Evolutionary conservation across 2,888 invertebrate species (phyloP), one percentile per base, ranked within the genome.

Genomic region (Scaptomyza tumidula): DNA sequence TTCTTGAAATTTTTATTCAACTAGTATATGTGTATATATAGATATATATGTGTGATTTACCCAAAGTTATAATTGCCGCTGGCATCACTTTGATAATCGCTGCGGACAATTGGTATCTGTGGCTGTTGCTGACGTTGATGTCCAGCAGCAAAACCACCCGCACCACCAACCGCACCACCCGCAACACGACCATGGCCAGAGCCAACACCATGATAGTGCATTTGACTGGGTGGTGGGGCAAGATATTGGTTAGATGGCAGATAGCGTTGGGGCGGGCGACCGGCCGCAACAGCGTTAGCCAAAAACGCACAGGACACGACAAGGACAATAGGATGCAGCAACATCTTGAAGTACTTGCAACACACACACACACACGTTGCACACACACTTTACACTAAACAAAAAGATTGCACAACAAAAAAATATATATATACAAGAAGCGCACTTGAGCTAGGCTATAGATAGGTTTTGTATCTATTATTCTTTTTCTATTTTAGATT

Each of bases 51-150:
- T 11, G 14, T 33, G 4, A 13, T 3, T 90, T 90, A 95, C 95
- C 94, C 94, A 91, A 94, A 95, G 71, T 93, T 93, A 86, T 95
- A 95, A 85, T 92, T 94, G 53, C 94, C 95, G 79, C 94, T 94
- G 43, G 94, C 94, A 82, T 94, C 94, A 89, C 94, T 94, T 35
- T 93, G 92, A 71, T 94, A 94, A 63, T 94, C 93, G 83, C 93
- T 94, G 66, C 93, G 92, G 19, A 94, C 86, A 71, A 95, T 95
- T 9, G 94, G 94, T 72, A 94, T 93, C 44, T 93, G 92, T 31
- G 44, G 93, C 67, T 72, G 52, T 19, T 50, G 49, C 33, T 50
- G 49, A 35, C 35, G 78, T 2, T 57, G 65, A 10, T 39, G 44
- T 13, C 50, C 60, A 24, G 71, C 16, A 50, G 43, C 59, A 33